phyloP scores from a whole-genome alignment of 2,113 vertebrate species.

The Speoplatyrhinus poulsoni region DNA sequence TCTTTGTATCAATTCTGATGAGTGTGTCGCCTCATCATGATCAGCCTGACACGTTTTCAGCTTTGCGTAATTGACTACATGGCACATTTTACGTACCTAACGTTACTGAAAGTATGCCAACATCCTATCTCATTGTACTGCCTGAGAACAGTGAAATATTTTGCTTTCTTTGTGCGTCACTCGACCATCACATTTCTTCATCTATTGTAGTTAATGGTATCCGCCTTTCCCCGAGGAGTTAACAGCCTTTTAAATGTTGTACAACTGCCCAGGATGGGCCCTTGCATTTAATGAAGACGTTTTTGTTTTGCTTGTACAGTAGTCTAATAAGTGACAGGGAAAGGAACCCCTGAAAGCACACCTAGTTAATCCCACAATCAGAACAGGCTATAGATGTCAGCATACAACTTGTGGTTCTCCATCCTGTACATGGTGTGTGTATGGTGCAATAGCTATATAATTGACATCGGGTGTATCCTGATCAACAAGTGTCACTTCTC shows the following conservation, averaged over 20 bases:
- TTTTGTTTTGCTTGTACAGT: constrained; percentile 33
- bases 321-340: background rate
- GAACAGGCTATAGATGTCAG: too few species aligned
- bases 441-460: too few species aligned
- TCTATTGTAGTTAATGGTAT: constrained; percentile 22
- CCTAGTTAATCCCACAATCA: too few species aligned
- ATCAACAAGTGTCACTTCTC: too few species aligned
- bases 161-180: background rate
- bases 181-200: constrained; percentile 14
- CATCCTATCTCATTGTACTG: background rate
- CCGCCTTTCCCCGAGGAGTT: constrained; percentile 37
- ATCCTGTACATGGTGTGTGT: too few species aligned
- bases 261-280: constrained; percentile 56
- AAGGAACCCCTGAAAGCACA: background rate
- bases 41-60: too few species aligned
- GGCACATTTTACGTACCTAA: background rate
- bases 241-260: constrained; percentile 41
- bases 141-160: background rate
- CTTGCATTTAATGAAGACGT: constrained; percentile 46
- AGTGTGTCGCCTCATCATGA: background rate
- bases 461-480: too few species aligned
- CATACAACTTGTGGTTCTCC: too few species aligned
- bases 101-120: background rate
- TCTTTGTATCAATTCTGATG: constrained; percentile 31
- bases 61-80: background rate